These are phyloP conservation scores for Amiota communis DNA, from an alignment of 2,888 invertebrate genomes.

Conservation along the genomic window DNA sequence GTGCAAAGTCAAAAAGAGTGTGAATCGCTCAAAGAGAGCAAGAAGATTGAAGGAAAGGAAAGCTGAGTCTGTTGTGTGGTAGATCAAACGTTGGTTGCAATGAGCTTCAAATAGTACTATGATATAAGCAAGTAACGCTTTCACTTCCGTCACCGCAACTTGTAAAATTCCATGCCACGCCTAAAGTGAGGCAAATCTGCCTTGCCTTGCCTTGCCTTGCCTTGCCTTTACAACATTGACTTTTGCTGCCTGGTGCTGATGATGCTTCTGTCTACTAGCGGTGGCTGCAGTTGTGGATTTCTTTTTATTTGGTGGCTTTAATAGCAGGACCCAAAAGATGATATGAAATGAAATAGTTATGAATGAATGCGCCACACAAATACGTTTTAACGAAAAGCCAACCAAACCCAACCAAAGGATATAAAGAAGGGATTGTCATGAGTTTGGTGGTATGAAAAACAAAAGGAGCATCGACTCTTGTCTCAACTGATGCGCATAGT, in stretches of 20 bases:
- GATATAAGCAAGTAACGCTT: neutral
- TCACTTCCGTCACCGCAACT: constrained; percentile 2
- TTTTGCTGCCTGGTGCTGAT: neutral
- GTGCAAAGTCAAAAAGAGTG: too few species aligned
- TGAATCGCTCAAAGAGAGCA: too few species aligned
- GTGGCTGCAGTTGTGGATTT: neutral
- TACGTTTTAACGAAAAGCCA: neutral
- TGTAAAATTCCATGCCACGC: neutral
- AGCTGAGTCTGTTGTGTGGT: too few species aligned
- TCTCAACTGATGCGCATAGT: constrained; percentile 9
- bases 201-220: neutral
- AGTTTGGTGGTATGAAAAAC: neutral
- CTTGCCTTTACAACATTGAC: neutral
- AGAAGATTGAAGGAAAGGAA: too few species aligned
- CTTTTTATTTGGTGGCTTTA: neutral
- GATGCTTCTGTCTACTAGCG: neutral
- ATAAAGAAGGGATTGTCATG: neutral
- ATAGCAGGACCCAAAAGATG: too few species aligned
- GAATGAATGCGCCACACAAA: constrained; percentile 9
- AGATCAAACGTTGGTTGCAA: too few species aligned
- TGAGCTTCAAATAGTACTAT: neutral
- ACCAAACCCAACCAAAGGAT: neutral
- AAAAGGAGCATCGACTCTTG: neutral
- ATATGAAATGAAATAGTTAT: neutral
- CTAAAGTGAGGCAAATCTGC: neutral